Conservation (phyloP, 2,113 vertebrate genomes). For the Chlorodrepanis virens region DNA sequence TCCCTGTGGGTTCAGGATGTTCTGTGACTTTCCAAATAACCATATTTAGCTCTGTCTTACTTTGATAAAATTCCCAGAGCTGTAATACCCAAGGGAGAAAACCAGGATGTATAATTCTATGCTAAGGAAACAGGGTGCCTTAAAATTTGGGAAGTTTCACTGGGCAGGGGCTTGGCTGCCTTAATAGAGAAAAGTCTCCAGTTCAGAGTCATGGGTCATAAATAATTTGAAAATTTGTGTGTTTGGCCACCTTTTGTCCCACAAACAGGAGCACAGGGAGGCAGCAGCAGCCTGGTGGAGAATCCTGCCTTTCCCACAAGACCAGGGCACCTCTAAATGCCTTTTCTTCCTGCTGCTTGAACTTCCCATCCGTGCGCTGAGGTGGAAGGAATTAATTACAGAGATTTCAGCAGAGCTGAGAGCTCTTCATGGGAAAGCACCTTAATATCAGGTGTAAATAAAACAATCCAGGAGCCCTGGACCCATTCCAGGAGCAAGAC, state of each 20-base stretch:
- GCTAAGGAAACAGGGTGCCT: neutral
- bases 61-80: neutral
- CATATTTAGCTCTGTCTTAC: neutral
- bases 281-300: neutral
- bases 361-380: neutral
- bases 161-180: neutral
- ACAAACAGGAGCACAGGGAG: neutral
- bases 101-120: neutral
- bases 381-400: conserved; percentile 48
- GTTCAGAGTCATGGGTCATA: neutral
- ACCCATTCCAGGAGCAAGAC: neutral
- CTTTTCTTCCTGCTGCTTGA: neutral
- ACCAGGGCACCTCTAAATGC: neutral
- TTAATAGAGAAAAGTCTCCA: neutral
- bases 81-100: neutral
- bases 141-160: neutral
- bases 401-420: neutral
- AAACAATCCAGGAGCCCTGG: conserved; percentile 21
- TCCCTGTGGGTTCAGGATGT: neutral
- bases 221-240: neutral
- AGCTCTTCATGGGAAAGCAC: neutral
- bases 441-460: conserved; percentile 11
- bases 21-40: neutral
- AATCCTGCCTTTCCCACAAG: neutral
- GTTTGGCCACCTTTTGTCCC: neutral